Percentiles rank a stretch among this genome's conserved stretches.
Conservation (phyloP, 2,888 invertebrate genomes). For the Cerceris ruficornis region DNA sequence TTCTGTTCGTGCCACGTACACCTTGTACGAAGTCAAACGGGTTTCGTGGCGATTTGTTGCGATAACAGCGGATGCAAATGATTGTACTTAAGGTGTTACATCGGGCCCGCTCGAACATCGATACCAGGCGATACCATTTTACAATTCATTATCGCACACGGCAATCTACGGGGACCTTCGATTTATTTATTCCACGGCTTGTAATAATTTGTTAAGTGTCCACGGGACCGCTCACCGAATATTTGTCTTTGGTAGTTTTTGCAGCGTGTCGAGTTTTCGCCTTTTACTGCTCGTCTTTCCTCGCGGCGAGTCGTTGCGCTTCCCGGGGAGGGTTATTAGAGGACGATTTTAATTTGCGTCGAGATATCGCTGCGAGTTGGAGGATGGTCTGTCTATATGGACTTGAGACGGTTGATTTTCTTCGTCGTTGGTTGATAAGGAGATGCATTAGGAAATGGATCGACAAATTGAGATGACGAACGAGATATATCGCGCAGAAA, state of each 20-base stretch:
- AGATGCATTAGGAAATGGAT: too few species aligned
- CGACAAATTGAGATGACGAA: too few species aligned
- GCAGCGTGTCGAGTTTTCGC: background rate
- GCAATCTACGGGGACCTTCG: constrained; percentile 15
- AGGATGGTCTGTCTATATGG: too few species aligned
- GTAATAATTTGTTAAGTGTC: constrained; percentile 41
- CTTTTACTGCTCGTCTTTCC: background rate
- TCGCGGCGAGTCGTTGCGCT: background rate
- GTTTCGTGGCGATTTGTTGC: constrained; percentile 60
- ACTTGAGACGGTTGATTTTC: too few species aligned
- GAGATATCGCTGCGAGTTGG: background rate
- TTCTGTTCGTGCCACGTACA: constrained; percentile 16
- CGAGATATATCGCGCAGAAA: too few species aligned
- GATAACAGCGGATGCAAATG: constrained; percentile 66
- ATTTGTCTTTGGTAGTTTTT: constrained; percentile 10
- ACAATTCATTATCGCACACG: constrained; percentile 46
- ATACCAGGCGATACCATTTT: constrained; percentile 25
- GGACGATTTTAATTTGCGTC: background rate
- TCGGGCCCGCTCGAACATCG: constrained; percentile 28
- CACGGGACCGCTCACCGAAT: background rate
- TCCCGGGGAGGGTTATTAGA: background rate
- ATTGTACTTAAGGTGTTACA: constrained; percentile 58
- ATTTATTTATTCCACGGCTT: constrained; percentile 34
- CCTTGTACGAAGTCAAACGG: constrained; percentile 45
- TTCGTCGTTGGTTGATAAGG: too few species aligned